Evolutionary conservation across 2,797 vertebrate species (phyloP).

Genomic region (Paramormyrops hopkinsi): DNA sequence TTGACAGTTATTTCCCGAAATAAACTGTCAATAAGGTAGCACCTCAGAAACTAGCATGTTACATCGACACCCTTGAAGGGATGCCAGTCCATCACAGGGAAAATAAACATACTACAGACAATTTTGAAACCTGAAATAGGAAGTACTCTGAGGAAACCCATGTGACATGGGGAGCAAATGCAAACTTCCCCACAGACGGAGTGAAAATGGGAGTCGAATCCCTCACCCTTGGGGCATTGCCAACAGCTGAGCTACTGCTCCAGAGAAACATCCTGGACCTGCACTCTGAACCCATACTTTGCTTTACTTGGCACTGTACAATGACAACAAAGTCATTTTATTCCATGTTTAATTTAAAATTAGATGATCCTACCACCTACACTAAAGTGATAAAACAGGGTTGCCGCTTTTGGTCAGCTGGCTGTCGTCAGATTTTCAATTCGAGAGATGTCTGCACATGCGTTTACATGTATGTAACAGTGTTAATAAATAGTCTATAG

Average conservation of each 20-base stretch:
- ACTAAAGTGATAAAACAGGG: background rate
- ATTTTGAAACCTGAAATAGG: background rate
- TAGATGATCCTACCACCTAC: background rate
- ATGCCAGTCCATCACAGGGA: background rate
- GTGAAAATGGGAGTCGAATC: background rate
- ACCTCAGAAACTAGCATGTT: background rate
- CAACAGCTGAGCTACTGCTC: background rate
- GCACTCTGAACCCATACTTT: background rate
- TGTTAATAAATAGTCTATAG: background rate
- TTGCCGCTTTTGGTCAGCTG: background rate
- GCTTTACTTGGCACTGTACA: background rate
- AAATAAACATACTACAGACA: background rate
- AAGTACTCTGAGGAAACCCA: background rate
- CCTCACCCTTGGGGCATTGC: background rate
- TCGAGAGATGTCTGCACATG: background rate
- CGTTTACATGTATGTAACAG: background rate
- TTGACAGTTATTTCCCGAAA: background rate
- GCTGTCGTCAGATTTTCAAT: background rate
- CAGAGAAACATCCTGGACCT: background rate
- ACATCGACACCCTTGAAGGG: background rate
- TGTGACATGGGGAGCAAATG: background rate
- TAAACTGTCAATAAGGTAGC: background rate
- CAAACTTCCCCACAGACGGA: background rate
- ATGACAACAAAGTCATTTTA: background rate
- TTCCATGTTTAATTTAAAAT: background rate